A percentile compares a stretch with the other conserved stretches of the same genome.
Conservation (phyloP, 2,113 vertebrate genomes). For the Rhinolophus ferrumequinum region DNA sequence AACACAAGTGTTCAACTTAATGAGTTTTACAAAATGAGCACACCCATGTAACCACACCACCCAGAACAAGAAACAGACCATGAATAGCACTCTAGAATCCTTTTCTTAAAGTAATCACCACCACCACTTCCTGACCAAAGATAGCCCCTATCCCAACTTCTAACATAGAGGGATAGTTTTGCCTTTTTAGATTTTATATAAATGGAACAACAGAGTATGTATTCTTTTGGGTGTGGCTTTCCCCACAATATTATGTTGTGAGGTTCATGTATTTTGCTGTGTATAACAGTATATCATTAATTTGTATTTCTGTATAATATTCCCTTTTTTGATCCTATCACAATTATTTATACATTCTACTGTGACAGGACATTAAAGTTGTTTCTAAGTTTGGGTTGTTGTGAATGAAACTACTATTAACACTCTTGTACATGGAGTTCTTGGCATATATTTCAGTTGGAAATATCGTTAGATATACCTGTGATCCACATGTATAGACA, state of each 20-base stretch:
- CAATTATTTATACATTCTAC: background rate
- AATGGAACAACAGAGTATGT: background rate
- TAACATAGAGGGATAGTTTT: background rate
- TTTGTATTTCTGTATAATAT: background rate
- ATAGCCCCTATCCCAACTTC: background rate
- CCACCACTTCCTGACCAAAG: background rate
- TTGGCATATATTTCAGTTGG: background rate
- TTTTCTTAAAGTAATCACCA: background rate
- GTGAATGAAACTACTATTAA: background rate
- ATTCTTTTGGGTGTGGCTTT: background rate
- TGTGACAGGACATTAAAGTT: background rate
- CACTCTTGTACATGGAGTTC: background rate
- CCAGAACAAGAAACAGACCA: background rate
- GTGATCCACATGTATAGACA: background rate
- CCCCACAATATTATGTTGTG: background rate
- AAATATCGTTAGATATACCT: background rate
- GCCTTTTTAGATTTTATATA: background rate
- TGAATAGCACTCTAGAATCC: background rate
- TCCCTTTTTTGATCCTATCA: background rate
- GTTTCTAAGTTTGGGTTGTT: background rate
- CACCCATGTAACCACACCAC: background rate
- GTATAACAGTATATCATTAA: background rate
- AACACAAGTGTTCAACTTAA: background rate
- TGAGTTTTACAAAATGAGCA: background rate
- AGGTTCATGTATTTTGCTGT: slow-evolving; percentile 31